Evolutionary conservation across 2,888 invertebrate genomes (phyloP).

Genomic region (Oasisia sp.): DNA sequence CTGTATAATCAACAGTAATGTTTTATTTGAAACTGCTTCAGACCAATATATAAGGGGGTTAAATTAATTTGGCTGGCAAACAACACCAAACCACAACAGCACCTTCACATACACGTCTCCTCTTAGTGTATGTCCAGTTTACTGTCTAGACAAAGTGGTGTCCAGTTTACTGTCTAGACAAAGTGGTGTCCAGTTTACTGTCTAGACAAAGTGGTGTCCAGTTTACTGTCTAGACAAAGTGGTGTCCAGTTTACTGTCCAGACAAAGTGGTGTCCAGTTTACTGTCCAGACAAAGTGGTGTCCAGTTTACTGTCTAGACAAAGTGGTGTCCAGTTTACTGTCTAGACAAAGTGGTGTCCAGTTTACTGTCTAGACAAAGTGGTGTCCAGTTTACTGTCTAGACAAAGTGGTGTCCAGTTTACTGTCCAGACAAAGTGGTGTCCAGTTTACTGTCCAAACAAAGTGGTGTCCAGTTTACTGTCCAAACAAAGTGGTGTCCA

Average conservation of each 20-base stretch:
- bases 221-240: not conserved
- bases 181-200: no score
- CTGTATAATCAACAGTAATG: not conserved
- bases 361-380: no score
- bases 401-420: no score
- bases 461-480: no score
- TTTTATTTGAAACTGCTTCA: not conserved
- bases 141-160: not conserved
- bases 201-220: not conserved
- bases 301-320: no score
- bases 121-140: not conserved
- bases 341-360: not conserved
- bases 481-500: no score
- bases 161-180: not conserved
- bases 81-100: not conserved
- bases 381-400: not conserved
- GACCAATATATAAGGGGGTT: not conserved
- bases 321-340: not conserved
- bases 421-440: not conserved
- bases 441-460: not conserved
- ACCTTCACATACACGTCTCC: not conserved
- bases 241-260: no score
- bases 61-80: not conserved
- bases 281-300: not conserved
- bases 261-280: not conserved